Base-by-base conservation (phyloP, 2,797 vertebrate species). In the Botia almorhae region DNA sequence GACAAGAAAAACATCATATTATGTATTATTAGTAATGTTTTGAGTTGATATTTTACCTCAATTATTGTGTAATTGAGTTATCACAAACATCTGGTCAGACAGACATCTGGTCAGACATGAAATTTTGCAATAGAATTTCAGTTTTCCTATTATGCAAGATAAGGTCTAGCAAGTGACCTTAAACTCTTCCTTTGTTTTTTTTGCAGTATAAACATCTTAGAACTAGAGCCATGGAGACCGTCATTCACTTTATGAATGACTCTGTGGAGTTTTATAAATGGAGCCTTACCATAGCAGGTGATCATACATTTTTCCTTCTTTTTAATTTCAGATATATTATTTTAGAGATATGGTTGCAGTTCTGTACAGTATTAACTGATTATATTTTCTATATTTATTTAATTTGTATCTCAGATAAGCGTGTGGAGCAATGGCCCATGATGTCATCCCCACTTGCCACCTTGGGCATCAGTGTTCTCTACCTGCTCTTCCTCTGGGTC, bases 401-500 rank as follows among this genome's bases (percentile, higher is more conserved):
- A 58, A 56, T 76, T 46, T 81, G 10, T 82, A 17, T 74, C 46
- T 39, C 69, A 99, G 98, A 99, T 93, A 99, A 99, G 86, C 95
- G 97, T 46, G 98, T 99, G 80, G 96, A 98, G 90, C 93, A 94
- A 16, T 99, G 98, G 98, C 96, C 95, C 7, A 92, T 98, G 93
- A 99, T 99, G 98, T 94, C 96, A 17, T 96, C 97, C 76, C 96
- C 97, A 0, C 86, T 94, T 71, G 95, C 97, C 73, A 99, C 98
- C 0, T 88, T 99, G 91, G 95, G 93, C 83, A 96, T 99, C 90
- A 97, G 97, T 90, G 94, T 94, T 82, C 93, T 99, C 86, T 99
- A 99, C 90, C 95, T 99, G 87, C 92, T 99, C 81, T 96, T 97
- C 83, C 95, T 99, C 81, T 99, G 98, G 98, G 94, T 94, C 88